These are phyloP conservation scores for Patella ulyssiponensis DNA, from an alignment of 2,888 invertebrate species.

Conservation along the genomic window DNA sequence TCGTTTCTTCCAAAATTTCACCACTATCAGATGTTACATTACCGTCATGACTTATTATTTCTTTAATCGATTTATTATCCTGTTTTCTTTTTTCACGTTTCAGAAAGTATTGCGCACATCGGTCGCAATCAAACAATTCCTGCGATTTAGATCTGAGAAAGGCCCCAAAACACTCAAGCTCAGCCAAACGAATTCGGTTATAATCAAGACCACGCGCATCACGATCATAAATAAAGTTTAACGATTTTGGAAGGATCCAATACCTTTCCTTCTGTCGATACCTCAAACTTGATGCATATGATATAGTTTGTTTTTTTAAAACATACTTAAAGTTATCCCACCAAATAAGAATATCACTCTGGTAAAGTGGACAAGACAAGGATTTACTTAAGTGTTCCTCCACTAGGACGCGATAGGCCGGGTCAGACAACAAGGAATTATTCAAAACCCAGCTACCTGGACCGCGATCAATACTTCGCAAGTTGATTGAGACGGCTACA, in stretches of 20 bases:
- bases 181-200: not conserved
- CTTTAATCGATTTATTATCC: constrained; percentile 12
- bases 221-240: not conserved
- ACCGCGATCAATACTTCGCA: not conserved
- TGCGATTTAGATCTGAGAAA: not conserved
- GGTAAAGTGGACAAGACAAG: not conserved
- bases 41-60: constrained; percentile 6
- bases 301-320: not conserved
- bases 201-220: not conserved
- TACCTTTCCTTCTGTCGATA: not conserved
- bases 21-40: not conserved
- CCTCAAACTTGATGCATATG: not conserved
- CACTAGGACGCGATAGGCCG: not conserved
- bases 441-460: not conserved
- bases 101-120: constrained; percentile 21
- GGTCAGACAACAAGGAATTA: not conserved
- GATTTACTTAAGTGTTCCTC: not conserved
- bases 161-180: not conserved
- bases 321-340: not conserved
- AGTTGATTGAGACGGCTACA: not conserved
- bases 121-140: not conserved
- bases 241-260: not conserved
- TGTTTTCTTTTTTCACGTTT: constrained; percentile 16
- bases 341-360: not conserved
- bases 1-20: constrained; percentile 16